A percentile compares a stretch with the other conserved stretches of the same genome.
These are phyloP conservation scores for Anthonomus grandis DNA, from an alignment of 1,140 invertebrate species.

Conservation along the genomic window DNA sequence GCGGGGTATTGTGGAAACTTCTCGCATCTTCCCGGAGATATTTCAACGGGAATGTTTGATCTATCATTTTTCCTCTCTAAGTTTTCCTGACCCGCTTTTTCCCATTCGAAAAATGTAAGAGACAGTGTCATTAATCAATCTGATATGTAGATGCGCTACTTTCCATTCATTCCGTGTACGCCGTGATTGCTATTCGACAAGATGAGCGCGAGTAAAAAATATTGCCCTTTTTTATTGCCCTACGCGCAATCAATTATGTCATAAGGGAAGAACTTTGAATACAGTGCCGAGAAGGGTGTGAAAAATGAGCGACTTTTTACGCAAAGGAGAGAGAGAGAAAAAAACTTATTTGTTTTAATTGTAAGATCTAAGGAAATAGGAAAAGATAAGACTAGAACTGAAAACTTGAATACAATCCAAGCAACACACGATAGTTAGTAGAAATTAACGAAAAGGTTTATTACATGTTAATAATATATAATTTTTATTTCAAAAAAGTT, in stretches of 20 bases:
- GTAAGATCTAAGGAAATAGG: no score
- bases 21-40: constrained; percentile 10
- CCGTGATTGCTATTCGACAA: constrained; percentile 69
- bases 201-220: constrained; percentile 28
- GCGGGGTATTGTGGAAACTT: no score
- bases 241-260: constrained; percentile 26
- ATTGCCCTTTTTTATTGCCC: constrained; percentile 28
- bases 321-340: no score
- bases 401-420: no score
- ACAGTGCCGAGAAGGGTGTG: constrained; percentile 7
- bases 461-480: no score
- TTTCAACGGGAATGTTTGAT: constrained; percentile 24
- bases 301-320: constrained; percentile 22
- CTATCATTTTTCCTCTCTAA: constrained; percentile 23
- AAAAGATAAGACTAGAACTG: no score
- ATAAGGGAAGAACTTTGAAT: constrained; percentile 23
- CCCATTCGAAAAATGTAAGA: no score
- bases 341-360: no score
- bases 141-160: constrained; percentile 30
- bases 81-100: constrained; percentile 18
- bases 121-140: constrained; percentile 26
- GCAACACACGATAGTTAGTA: no score
- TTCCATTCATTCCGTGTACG: constrained; percentile 37
- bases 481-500: no score
- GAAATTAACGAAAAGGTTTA: no score